phyloP scores from a whole-genome alignment of 1,140 invertebrate genomes.

The Bombyx mandarina region DNA sequence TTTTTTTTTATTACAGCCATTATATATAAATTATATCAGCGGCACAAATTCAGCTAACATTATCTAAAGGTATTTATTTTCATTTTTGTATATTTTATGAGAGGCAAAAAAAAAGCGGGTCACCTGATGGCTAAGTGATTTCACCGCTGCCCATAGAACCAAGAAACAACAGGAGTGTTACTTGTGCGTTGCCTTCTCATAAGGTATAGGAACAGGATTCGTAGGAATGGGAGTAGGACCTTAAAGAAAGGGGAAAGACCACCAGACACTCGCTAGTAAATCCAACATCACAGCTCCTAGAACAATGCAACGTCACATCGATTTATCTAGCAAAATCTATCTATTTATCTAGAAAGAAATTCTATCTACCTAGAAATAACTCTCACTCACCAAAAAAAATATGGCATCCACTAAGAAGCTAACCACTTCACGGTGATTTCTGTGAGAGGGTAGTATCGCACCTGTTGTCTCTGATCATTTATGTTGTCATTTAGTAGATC shows the following conservation, averaged over 20 bases:
- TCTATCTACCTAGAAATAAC: not conserved
- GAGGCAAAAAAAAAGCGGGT: not conserved
- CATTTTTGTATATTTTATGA: not conserved
- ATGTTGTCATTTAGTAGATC: not conserved
- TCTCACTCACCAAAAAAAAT: not conserved
- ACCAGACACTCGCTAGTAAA: slow-evolving; percentile 1
- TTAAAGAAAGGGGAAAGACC: not conserved
- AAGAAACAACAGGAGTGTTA: slow-evolving; percentile 1
- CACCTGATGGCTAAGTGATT: not conserved
- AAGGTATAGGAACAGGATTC: not conserved
- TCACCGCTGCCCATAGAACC: not conserved
- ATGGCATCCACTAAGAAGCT: slow-evolving; percentile 1
- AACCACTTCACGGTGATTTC: not conserved
- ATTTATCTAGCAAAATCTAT: too few relatives aligned
- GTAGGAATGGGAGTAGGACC: not conserved
- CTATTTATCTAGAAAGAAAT: too few relatives aligned
- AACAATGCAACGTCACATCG: too few relatives aligned
- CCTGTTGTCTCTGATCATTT: not conserved
- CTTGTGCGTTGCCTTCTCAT: not conserved
- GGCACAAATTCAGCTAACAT: not conserved
- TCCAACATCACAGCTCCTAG: not conserved
- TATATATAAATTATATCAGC: not conserved
- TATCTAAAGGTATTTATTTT: slow-evolving; percentile 1
- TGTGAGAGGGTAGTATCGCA: not conserved
- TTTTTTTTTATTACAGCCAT: too few relatives aligned